Percentiles rank a stretch among this genome's conserved stretches.
phyloP scores from a whole-genome alignment of 2,113 vertebrate species.

The Lamprologus sp. region DNA sequence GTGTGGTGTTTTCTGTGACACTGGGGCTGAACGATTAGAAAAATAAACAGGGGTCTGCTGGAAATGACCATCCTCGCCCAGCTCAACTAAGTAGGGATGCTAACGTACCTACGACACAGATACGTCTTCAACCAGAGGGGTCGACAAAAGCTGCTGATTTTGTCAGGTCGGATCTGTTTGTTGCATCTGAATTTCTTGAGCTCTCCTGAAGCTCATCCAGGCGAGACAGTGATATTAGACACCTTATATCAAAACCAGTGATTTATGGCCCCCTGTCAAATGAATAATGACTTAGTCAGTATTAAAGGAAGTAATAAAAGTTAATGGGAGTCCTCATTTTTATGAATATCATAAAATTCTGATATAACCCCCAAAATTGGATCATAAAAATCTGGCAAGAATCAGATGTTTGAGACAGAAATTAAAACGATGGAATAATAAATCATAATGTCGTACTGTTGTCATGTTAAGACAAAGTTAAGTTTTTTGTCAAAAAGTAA shows the following conservation, averaged over 20 bases:
- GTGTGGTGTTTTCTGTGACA: neutral
- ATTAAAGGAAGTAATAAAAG: neutral
- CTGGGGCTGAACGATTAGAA: neutral
- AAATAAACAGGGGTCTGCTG: rapidly evolving
- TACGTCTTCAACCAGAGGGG: neutral
- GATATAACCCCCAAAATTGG: rapidly evolving
- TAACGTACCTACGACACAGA: neutral
- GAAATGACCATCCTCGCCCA: neutral
- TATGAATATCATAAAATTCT: neutral
- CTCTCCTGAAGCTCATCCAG: neutral
- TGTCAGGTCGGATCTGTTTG: neutral
- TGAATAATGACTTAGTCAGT: neutral
- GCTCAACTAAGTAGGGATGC: rapidly evolving
- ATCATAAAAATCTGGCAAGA: rapidly evolving
- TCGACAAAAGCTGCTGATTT: rapidly evolving
- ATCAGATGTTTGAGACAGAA: neutral
- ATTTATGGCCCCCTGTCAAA: neutral
- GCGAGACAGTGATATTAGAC: rapidly evolving
- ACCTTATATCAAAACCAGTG: rapidly evolving
- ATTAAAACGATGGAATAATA: rapidly evolving
- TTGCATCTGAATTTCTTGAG: neutral
- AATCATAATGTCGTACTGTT: rapidly evolving
- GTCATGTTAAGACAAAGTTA: rapidly evolving
- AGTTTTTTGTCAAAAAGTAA: neutral
- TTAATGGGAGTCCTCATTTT: neutral